These are phyloP conservation scores for Oxyteleia sp. DNA, from an alignment of 2,888 invertebrate species.

Conservation along the genomic window DNA sequence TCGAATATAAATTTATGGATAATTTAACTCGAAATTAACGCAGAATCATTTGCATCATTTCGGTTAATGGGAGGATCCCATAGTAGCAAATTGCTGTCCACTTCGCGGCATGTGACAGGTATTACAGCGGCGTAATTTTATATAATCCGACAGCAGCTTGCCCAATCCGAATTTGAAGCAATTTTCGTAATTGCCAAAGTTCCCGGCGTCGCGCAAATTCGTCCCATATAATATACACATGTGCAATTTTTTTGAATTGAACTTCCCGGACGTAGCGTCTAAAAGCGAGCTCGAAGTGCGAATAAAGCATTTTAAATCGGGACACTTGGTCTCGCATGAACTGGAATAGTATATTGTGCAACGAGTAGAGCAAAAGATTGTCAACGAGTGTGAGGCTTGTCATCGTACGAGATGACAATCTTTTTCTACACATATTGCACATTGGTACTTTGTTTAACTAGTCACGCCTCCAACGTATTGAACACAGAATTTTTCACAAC, in stretches of 20 bases:
- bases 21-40: slow-evolving; percentile 51
- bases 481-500: too few species aligned
- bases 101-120: slow-evolving; percentile 57
- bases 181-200: slow-evolving; percentile 58
- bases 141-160: slow-evolving; percentile 65
- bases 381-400: too few species aligned
- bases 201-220: slow-evolving; percentile 24
- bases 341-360: too few species aligned
- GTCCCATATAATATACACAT: slow-evolving; percentile 1
- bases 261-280: not conserved
- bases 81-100: slow-evolving; percentile 54
- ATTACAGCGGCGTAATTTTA: slow-evolving; percentile 64
- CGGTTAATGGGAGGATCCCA: slow-evolving; percentile 40
- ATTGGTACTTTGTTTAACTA: too few species aligned
- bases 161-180: slow-evolving; percentile 53
- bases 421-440: too few species aligned
- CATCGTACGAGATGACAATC: too few species aligned
- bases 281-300: too few species aligned
- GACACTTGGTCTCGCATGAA: too few species aligned
- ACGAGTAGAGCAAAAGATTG: too few species aligned
- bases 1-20: slow-evolving; percentile 51
- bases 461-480: too few species aligned
- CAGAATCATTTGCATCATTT: slow-evolving; percentile 56
- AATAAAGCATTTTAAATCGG: too few species aligned
- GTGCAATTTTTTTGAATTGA: not conserved